These are phyloP conservation scores for Rhagonycha fulva DNA, from an alignment of 2,888 invertebrate species.

Conservation along the genomic window DNA sequence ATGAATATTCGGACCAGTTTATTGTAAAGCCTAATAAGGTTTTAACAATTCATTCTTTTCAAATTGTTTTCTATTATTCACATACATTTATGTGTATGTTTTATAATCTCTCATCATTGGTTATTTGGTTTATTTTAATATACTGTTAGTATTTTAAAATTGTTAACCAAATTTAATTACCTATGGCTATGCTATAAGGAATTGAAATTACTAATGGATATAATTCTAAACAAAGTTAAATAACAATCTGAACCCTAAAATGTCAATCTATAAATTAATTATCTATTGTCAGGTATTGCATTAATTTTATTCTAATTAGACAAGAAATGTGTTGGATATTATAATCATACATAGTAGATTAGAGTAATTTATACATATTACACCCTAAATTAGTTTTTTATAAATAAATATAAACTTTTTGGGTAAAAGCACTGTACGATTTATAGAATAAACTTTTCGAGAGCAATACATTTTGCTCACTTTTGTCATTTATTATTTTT, in stretches of 20 bases:
- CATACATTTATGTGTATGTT: background rate
- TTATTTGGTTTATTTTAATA: background rate
- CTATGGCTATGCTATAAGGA: background rate
- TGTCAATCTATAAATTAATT: background rate
- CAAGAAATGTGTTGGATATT: background rate
- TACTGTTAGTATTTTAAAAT: background rate
- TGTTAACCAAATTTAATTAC: background rate
- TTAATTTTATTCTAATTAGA: background rate
- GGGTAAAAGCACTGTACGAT: too few species aligned
- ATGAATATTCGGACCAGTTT: background rate
- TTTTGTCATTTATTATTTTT: too few species aligned
- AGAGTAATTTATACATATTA: too few species aligned
- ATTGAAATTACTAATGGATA: background rate
- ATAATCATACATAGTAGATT: too few species aligned
- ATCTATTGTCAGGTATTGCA: background rate
- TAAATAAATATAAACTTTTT: too few species aligned
- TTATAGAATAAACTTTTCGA: too few species aligned
- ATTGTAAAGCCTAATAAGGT: background rate
- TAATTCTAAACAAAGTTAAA: background rate
- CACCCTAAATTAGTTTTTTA: too few species aligned
- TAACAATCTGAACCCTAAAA: background rate
- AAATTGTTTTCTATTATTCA: background rate
- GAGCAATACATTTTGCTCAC: too few species aligned
- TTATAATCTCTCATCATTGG: background rate
- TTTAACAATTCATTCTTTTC: background rate